phyloP scores from a whole-genome alignment of 2,797 vertebrate species.

The Pseudochromis fuscus region DNA sequence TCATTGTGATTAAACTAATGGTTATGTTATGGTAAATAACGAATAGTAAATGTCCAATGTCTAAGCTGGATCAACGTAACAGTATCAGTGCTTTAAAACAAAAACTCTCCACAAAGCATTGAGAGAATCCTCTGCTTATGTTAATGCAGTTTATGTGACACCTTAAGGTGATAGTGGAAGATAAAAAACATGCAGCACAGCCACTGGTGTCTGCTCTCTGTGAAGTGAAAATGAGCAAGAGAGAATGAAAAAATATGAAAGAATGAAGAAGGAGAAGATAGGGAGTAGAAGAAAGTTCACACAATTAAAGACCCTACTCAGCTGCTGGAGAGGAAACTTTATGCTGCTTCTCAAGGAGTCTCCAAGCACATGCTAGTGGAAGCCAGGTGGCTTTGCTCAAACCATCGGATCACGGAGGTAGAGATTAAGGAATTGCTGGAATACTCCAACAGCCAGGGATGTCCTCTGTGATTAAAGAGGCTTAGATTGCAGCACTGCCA shows the following conservation, averaged over 20 bases:
- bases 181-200: constrained; percentile 15
- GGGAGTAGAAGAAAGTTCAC: constrained; percentile 11
- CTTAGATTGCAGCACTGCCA: constrained; percentile 52
- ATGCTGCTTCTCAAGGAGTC: constrained; percentile 19
- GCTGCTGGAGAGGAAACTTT: constrained; percentile 27
- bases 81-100: no score
- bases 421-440: constrained; percentile 64
- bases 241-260: background rate
- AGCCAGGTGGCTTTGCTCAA: constrained; percentile 63
- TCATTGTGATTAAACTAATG: no score
- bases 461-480: constrained; percentile 62
- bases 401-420: constrained; percentile 53
- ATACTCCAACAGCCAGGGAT: constrained; percentile 44
- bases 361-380: constrained; percentile 19
- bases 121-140: constrained; percentile 25
- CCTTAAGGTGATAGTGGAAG: constrained; percentile 14
- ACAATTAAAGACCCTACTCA: constrained; percentile 19
- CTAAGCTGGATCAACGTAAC: no score
- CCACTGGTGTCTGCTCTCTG: background rate
- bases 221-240: constrained; percentile 40
- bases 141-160: constrained; percentile 12
- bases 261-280: background rate
- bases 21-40: no score
- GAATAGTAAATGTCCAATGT: no score
- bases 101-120: constrained; percentile 19